A percentile compares a stretch with the other conserved stretches of the same genome.
These are phyloP conservation scores for Mastomys coucha DNA, from an alignment of 2,113 vertebrate species.

Conservation along the genomic window DNA sequence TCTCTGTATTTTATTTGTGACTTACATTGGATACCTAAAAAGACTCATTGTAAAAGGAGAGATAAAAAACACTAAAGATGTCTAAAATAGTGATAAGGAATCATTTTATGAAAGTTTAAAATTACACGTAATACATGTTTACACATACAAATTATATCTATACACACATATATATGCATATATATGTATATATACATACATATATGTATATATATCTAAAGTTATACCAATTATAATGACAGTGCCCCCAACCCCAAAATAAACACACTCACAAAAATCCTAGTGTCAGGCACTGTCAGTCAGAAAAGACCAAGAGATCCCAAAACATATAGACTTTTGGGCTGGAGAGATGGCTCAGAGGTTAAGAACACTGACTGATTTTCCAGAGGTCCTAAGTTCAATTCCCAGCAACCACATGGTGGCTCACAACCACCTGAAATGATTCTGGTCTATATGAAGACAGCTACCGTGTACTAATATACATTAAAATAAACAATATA, in stretches of 20 bases:
- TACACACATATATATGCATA: too few species aligned
- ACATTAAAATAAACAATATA: background rate
- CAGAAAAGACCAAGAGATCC: background rate
- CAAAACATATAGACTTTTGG: background rate
- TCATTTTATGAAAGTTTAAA: background rate
- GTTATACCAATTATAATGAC: background rate
- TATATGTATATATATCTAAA: background rate
- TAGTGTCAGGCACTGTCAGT: background rate
- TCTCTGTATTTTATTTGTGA: conserved; percentile 41
- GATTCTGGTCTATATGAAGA: too few species aligned
- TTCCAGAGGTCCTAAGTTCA: too few species aligned
- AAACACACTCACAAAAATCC: background rate
- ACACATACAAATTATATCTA: too few species aligned
- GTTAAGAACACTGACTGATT: too few species aligned
- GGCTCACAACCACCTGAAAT: too few species aligned
- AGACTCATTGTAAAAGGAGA: background rate
- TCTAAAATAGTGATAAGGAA: background rate
- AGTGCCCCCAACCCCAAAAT: background rate
- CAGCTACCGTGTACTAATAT: too few species aligned
- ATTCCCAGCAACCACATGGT: too few species aligned
- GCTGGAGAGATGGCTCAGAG: too few species aligned
- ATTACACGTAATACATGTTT: background rate
- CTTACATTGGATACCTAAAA: background rate
- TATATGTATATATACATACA: too few species aligned
- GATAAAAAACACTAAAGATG: background rate